Conservation (phyloP, 2,888 invertebrate genomes). For the Tachina lurida region DNA sequence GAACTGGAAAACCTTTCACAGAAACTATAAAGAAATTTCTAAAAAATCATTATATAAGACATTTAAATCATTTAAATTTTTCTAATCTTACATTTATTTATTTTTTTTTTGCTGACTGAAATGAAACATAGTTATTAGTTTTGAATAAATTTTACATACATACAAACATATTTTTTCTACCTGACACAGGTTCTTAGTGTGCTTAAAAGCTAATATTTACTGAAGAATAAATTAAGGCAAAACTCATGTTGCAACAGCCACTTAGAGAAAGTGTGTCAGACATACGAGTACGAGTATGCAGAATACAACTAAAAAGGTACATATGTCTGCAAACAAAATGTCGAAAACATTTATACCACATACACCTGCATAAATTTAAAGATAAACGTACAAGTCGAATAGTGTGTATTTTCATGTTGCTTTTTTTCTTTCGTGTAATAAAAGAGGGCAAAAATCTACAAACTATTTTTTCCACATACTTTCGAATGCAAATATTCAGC, state of each 20-base stretch:
- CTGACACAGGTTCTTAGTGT: slow-evolving; percentile 1
- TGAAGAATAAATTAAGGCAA: slow-evolving; percentile 62
- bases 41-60: not conserved
- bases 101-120: not conserved
- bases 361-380: slow-evolving; percentile 25
- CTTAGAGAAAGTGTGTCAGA: slow-evolving; percentile 67
- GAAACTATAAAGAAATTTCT: too few relatives aligned
- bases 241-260: slow-evolving; percentile 63
- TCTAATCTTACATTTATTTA: not conserved
- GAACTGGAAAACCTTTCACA: too few relatives aligned
- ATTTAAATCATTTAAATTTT: not conserved
- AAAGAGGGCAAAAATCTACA: slow-evolving; percentile 28
- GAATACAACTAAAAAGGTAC: not conserved
- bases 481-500: not conserved
- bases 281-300: too few relatives aligned
- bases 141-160: slow-evolving; percentile 7
- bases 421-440: slow-evolving; percentile 39
- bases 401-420: not conserved
- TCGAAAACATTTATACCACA: slow-evolving; percentile 2
- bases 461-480: not conserved
- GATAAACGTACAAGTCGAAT: too few relatives aligned
- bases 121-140: slow-evolving; percentile 39
- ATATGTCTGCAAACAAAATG: slow-evolving; percentile 23
- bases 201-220: slow-evolving; percentile 25
- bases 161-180: not conserved